A percentile compares a stretch with the other conserved stretches of the same genome.
Evolutionary conservation across 2,113 vertebrate genomes (phyloP).

Genomic region (Sinocyclocheilus maitianheensis): DNA sequence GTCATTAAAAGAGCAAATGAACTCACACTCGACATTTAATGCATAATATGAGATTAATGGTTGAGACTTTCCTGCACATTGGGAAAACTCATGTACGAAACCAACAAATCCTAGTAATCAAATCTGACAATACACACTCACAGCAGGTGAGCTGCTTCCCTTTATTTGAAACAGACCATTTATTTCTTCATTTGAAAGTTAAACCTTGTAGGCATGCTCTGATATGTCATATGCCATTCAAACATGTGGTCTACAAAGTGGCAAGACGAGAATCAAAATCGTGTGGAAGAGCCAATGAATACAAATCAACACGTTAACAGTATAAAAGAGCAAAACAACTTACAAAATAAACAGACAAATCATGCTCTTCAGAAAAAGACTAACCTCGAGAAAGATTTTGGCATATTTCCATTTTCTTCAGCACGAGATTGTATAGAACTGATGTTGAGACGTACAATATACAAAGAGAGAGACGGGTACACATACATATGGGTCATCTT

Average conservation of each 20-base stretch:
- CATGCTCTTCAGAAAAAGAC: constrained; percentile 47
- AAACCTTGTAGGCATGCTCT: constrained; percentile 48
- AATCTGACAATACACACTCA: constrained; percentile 42
- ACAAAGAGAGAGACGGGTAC: constrained; percentile 66
- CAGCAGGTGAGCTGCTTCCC: constrained; percentile 22
- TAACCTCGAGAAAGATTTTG: constrained; percentile 66
- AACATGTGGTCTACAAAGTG: constrained; percentile 46
- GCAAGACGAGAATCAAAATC: constrained; percentile 40
- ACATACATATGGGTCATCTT: constrained; percentile 55
- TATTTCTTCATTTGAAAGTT: constrained; percentile 28
- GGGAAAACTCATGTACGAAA: not conserved
- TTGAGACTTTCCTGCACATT: not conserved
- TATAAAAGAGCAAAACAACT: constrained; percentile 55
- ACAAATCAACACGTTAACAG: constrained; percentile 39
- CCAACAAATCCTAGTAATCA: constrained; percentile 53
- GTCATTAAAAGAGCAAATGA: not conserved
- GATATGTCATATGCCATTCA: constrained; percentile 40
- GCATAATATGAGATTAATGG: constrained; percentile 17
- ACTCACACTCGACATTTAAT: not conserved
- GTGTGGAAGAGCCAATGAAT: constrained; percentile 44
- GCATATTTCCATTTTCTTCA: constrained; percentile 68
- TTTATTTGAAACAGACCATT: constrained; percentile 40
- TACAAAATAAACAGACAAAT: constrained; percentile 43
- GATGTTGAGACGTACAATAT: constrained; percentile 61
- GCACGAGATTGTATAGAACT: constrained; percentile 60